Conservation (phyloP, 2,888 invertebrate species). For the Rhodophaea formosa region DNA sequence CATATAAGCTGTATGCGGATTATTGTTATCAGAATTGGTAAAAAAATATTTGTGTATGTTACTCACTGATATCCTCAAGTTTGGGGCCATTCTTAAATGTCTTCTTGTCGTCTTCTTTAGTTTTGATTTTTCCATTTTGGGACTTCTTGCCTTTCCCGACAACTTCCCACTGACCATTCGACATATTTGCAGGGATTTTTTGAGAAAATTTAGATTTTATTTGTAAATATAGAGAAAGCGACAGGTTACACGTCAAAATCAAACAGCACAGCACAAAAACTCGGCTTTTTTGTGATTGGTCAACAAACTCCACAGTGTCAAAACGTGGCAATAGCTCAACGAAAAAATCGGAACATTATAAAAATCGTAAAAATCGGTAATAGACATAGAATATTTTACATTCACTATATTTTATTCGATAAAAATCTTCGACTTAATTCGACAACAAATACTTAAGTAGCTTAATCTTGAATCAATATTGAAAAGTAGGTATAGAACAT, state of each 20-base stretch:
- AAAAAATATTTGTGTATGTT: slow-evolving; percentile 19
- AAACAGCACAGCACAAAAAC: slow-evolving; percentile 35
- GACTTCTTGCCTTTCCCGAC: slow-evolving; percentile 85
- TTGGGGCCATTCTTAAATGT: slow-evolving; percentile 84
- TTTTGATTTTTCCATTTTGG: slow-evolving; percentile 76
- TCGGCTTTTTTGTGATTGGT: slow-evolving; percentile 51
- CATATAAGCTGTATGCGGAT: not conserved
- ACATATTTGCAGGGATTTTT: slow-evolving; percentile 53
- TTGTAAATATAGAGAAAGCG: slow-evolving; percentile 69
- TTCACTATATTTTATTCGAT: no score
- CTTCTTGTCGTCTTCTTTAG: slow-evolving; percentile 83
- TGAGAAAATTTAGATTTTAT: slow-evolving; percentile 33
- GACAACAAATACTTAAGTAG: no score
- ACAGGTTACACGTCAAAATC: slow-evolving; percentile 75
- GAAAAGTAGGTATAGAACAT: no score
- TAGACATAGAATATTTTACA: no score
- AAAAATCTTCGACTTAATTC: no score
- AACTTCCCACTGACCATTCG: slow-evolving; percentile 85
- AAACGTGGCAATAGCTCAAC: slow-evolving; percentile 62
- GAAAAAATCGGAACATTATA: not conserved
- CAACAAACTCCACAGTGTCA: slow-evolving; percentile 66
- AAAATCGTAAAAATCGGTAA: not conserved
- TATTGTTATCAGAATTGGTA: slow-evolving; percentile 14
- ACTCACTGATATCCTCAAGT: slow-evolving; percentile 89
- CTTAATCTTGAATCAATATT: no score